Conservation (phyloP, 2,888 invertebrate species). For the Chymomyza fuscimana region DNA sequence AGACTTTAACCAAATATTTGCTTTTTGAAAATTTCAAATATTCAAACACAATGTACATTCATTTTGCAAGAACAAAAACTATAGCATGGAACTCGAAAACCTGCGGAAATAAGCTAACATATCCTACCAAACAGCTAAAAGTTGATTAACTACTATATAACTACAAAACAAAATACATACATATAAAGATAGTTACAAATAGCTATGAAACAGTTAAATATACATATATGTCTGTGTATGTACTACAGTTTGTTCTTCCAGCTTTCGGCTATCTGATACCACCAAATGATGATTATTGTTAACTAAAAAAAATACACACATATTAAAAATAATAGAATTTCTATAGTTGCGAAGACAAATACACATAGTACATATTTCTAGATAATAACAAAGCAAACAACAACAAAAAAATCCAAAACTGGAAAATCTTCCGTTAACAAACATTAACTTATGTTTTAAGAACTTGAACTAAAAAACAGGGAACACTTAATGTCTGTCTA, state of each 20-base stretch:
- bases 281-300: conserved; percentile 43
- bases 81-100: not conserved
- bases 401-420: conserved; percentile 13
- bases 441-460: conserved; percentile 28
- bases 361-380: conserved; percentile 18
- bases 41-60: not conserved
- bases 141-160: conserved; percentile 25
- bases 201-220: not conserved
- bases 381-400: not conserved
- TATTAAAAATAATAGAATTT: conserved; percentile 41
- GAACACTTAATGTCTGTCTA: conserved; percentile 15
- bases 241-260: conserved; percentile 63
- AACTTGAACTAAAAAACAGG: conserved; percentile 9
- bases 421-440: conserved; percentile 51
- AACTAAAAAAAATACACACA: not conserved
- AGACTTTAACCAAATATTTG: not conserved
- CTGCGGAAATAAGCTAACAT: conserved; percentile 15
- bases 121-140: conserved; percentile 15
- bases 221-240: not conserved
- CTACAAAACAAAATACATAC: conserved; percentile 19
- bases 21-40: not conserved
- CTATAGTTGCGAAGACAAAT: conserved; percentile 44
- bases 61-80: not conserved
- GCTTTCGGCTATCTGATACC: conserved; percentile 61
- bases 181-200: not conserved